Evolutionary conservation across 2,113 vertebrate genomes (phyloP), one percentile per base, ranked within the genome.

Genomic region (Meles meles): DNA sequence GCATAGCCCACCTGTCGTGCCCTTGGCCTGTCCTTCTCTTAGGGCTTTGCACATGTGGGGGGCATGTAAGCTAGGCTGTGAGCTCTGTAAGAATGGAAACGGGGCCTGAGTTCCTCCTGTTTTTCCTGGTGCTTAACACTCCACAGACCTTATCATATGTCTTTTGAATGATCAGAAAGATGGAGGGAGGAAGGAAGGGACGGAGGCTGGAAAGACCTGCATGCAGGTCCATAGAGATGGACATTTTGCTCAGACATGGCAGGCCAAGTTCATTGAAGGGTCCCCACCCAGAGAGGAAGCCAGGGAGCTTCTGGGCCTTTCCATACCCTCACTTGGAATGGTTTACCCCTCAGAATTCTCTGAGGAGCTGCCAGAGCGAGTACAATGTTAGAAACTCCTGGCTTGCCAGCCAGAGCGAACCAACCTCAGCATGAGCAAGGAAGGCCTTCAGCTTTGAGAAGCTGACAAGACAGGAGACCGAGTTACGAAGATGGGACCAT

Each of bases 1-100:
- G 23, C 10, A 31, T 23, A 15, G 39, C 31, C 52, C 13, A 1
- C 4, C 27, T 20, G 5, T 18, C 6, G 9, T 2, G 7, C 37
- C 3, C 20, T 80, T 27, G 20, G 34, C 74, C 71, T 85, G 9
- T n/a, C 13, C 25, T 69, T 49, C 4, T 52, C 55, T 67, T 8
- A 15, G 37, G 39, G 63, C 79, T 96, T 74, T 61, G 31, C 65
- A 31, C 49, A 13, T 27, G 1, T 29, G 11, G 34, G 47, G 20
- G 44, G 18, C 1, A 0, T 42, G 7, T 80, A 69, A 37, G 20
- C 21, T 92, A 57, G 47, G 29, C 27, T 59, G 37, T 27, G 29
- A 67, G 39, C 31, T 34, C 61, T 20, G 15, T 5, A 37, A 85
- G 34, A 61, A 88, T 1, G 42, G 77, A 85, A 57, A 2, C 37